phyloP scores from a whole-genome alignment of 2,797 vertebrate species.

The Ptychobarbus kaznakovi region DNA sequence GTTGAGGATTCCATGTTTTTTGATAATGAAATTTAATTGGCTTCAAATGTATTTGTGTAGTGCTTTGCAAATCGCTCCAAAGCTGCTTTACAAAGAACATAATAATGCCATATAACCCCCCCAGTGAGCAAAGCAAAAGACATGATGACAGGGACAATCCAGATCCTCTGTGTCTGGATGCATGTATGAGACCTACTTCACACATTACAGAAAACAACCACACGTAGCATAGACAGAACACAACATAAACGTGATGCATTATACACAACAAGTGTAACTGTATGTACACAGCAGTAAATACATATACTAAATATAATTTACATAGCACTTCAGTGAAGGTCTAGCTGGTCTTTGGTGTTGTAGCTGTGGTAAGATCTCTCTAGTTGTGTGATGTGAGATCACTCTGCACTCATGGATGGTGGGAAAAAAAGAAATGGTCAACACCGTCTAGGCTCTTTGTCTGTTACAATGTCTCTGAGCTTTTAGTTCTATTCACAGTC shows the following conservation, averaged over 20 bases:
- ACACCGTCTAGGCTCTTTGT: neutral
- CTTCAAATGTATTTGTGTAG: conserved; percentile 17
- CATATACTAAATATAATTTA: neutral
- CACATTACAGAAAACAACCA: neutral
- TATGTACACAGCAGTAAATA: neutral
- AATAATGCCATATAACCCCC: neutral
- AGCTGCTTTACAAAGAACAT: neutral
- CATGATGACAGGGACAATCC: neutral
- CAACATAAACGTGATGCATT: neutral
- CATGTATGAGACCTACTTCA: neutral
- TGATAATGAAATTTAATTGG: conserved; percentile 48
- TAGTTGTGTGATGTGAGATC: neutral
- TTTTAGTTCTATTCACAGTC: neutral
- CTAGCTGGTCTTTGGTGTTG: neutral
- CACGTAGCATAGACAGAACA: neutral
- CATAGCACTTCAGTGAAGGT: neutral
- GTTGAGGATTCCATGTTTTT: conserved; percentile 53
- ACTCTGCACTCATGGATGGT: neutral
- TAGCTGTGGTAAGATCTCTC: neutral
- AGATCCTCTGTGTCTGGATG: neutral
- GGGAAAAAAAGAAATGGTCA: neutral
- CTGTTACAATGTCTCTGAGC: neutral
- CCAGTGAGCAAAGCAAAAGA: neutral
- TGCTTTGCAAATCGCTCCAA: neutral
- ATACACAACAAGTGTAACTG: neutral